Percentiles rank a stretch among this genome's conserved stretches.
Conservation (phyloP, 2,797 vertebrate species). For the Phylloscopus collybita region DNA sequence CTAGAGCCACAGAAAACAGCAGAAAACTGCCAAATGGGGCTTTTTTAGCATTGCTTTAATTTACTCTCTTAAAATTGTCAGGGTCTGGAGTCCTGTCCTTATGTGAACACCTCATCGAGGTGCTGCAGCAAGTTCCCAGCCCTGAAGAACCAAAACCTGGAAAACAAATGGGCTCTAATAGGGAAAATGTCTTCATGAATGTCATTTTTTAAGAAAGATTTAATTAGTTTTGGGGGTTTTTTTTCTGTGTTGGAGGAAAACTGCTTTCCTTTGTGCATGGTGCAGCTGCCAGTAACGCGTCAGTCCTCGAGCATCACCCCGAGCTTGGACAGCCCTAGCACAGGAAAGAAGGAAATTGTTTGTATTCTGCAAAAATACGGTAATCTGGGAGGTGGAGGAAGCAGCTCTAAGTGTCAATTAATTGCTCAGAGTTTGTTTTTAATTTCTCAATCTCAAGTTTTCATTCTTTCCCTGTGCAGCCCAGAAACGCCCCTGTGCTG, state of each 20-base stretch:
- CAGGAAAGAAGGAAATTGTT: slow-evolving; percentile 51
- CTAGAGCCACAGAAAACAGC: neutral
- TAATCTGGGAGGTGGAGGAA: slow-evolving; percentile 44
- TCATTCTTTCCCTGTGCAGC: neutral
- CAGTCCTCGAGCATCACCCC: neutral
- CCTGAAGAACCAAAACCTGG: neutral
- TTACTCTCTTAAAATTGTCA: neutral
- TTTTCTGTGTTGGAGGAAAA: neutral
- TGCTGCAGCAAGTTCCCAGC: neutral
- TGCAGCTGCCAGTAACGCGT: fast-evolving
- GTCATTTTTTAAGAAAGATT: neutral
- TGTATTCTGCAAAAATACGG: neutral
- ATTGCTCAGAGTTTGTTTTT: neutral
- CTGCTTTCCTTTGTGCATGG: neutral
- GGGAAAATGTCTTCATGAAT: neutral
- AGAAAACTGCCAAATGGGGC: neutral
- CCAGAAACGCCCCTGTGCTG: fast-evolving
- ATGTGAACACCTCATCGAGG: fast-evolving
- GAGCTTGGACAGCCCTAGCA: neutral
- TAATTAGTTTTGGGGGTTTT: neutral
- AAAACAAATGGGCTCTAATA: neutral
- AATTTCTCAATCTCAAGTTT: neutral
- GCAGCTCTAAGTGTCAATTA: neutral
- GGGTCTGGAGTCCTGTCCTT: neutral
- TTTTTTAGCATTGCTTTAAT: neutral